Evolutionary conservation across 2,888 invertebrate genomes (phyloP).

Genomic region (Diabrotica balteata): DNA sequence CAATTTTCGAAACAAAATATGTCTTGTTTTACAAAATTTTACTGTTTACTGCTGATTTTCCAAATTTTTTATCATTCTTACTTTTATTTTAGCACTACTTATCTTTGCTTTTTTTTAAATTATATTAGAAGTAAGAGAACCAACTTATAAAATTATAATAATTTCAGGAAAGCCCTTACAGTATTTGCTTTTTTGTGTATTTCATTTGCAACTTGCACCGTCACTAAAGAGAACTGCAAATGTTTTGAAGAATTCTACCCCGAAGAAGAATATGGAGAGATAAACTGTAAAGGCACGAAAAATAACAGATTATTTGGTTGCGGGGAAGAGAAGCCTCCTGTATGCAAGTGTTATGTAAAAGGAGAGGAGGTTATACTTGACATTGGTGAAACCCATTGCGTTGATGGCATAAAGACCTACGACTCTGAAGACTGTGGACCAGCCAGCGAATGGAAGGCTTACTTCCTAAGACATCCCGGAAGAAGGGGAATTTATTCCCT

Average conservation of each 20-base stretch:
- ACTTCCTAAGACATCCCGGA: conserved; percentile 40
- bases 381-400: conserved; percentile 46
- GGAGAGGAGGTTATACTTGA: conserved; percentile 42
- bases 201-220: background rate
- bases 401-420: conserved; percentile 10
- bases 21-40: too few species aligned
- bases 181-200: background rate
- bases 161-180: too few species aligned
- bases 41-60: too few species aligned
- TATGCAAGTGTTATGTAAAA: conserved; percentile 43
- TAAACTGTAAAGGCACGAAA: conserved; percentile 46
- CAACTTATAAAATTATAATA: too few species aligned
- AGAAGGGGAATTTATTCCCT: background rate
- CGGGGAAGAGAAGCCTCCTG: conserved; percentile 47
- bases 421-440: conserved; percentile 37
- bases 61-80: too few species aligned
- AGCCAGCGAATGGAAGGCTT: conserved; percentile 40
- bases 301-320: conserved; percentile 44
- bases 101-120: too few species aligned
- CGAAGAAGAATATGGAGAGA: conserved; percentile 36
- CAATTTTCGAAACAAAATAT: too few species aligned
- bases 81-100: too few species aligned
- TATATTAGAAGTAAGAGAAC: too few species aligned
- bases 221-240: conserved; percentile 39
- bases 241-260: conserved; percentile 49